A percentile compares a stretch with the other conserved stretches of the same genome.
Conservation (phyloP, 2,888 invertebrate species). For the Ormia ochracea region DNA sequence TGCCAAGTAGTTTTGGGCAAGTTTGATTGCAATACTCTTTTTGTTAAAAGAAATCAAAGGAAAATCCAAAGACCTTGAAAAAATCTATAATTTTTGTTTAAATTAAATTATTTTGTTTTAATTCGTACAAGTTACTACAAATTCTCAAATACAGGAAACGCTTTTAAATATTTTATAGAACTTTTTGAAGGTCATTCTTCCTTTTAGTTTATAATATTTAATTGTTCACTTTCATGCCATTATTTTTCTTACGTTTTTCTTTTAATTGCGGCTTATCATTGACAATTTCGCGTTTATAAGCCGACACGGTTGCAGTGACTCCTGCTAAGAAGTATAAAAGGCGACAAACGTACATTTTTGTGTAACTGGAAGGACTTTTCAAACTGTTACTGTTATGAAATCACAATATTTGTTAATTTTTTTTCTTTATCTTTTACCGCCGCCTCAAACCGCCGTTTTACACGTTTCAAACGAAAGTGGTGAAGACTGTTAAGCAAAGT, state of each 20-base stretch:
- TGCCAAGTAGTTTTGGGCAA: too few relatives aligned
- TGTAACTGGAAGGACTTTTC: not conserved
- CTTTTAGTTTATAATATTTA: not conserved
- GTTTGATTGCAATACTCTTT: too few relatives aligned
- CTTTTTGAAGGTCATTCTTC: not conserved
- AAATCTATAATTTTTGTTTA: too few relatives aligned
- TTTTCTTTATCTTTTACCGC: slow-evolving; percentile 16
- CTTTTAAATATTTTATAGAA: too few relatives aligned
- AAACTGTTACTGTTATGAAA: not conserved
- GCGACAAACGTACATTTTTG: slow-evolving; percentile 57
- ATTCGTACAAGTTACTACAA: too few relatives aligned
- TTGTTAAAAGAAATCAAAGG: too few relatives aligned
- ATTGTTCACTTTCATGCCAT: not conserved
- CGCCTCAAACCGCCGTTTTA: slow-evolving; percentile 39
- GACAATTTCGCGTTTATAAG: slow-evolving; percentile 72
- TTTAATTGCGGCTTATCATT: slow-evolving; percentile 76
- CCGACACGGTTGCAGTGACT: slow-evolving; percentile 44
- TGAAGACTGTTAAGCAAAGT: not conserved
- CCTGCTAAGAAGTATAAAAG: slow-evolving; percentile 13
- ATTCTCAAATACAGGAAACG: too few relatives aligned
- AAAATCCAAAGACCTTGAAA: too few relatives aligned
- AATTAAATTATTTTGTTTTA: too few relatives aligned
- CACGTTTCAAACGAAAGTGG: slow-evolving; percentile 54
- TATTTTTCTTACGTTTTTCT: slow-evolving; percentile 77
- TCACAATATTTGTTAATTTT: not conserved